Base-by-base conservation (phyloP, 2,113 vertebrate species). In the Terrapene triunguis region DNA sequence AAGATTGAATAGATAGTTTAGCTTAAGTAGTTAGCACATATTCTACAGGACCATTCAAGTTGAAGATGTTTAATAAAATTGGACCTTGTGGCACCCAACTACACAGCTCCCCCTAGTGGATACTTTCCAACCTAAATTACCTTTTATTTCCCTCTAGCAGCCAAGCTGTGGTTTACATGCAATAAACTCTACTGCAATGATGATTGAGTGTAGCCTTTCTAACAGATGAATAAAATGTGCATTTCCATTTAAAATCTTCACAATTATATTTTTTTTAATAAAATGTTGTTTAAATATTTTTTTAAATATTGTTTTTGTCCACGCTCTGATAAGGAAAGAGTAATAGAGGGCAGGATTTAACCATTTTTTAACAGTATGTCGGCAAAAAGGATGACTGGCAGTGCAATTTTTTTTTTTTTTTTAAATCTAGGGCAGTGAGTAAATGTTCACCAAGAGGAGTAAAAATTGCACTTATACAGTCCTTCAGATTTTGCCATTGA, bases 401-500 rank as follows among this genome's bases (percentile, higher is more conserved):
- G 24, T 27, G 22, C 12, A 27, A 76, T 62, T 59, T 10, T 79
- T 35, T 9, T 80, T 51, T 53, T 19, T 54, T 9, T 8, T 54
- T 54, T 54, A 22, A 25, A 59, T 65, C 29, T 12, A 47, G 65
- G 27, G n/a, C n/a, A n/a, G n/a, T 22, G 19, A 38, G n/a, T 72
- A 38, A 72, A n/a, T 38, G n/a, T 72, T 72, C 35, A 16, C 48
- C 84, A 55, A 38, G 21, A 42, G 21, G 55, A 32, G 72, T 78
- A 21, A 84, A 62, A 54, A 8, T 25, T 35, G 62, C 24, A 16
- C 48, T 51, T 48, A 8, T 3, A 24, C 16, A 1, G n/a, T 13
- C 53, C 38, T 50, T 62, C 0, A 0, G 48, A 13, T 1, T 0
- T 12, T 81, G 80, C 22, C 48, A 22, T 38, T 78, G 74, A 25